A percentile compares a stretch with the other conserved stretches of the same genome.
These are phyloP conservation scores for Idaea dimidiata DNA, from an alignment of 2,888 invertebrate genomes.

Conservation along the genomic window DNA sequence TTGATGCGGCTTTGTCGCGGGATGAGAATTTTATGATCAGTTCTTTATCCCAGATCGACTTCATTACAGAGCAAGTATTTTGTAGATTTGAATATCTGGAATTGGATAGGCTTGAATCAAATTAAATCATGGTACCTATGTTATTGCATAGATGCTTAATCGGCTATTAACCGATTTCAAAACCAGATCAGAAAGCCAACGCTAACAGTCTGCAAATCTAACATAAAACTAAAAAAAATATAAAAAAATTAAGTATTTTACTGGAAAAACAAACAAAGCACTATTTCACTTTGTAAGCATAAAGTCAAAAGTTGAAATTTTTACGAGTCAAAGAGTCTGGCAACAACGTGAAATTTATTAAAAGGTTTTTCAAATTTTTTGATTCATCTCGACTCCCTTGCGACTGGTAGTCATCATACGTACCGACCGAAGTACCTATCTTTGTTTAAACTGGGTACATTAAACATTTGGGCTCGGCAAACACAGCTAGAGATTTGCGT, in stretches of 20 bases:
- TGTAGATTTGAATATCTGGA: not conserved
- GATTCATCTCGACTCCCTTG: slow-evolving; percentile 48
- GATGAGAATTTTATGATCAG: slow-evolving; percentile 76
- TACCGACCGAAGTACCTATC: slow-evolving; percentile 29
- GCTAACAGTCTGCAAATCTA: too few species aligned
- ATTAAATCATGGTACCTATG: too few species aligned
- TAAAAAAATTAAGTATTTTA: not conserved
- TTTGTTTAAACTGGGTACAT: slow-evolving; percentile 55
- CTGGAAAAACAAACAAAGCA: slow-evolving; percentile 44
- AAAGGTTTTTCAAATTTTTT: slow-evolving; percentile 61
- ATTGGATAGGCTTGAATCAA: not conserved
- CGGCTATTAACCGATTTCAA: too few species aligned
- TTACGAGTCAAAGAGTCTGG: slow-evolving; percentile 57
- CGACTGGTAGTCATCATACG: slow-evolving; percentile 40
- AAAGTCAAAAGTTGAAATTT: slow-evolving; percentile 61
- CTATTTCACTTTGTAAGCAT: slow-evolving; percentile 60
- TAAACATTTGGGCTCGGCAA: slow-evolving; percentile 54
- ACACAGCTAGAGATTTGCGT: slow-evolving; percentile 49
- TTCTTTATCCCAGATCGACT: slow-evolving; percentile 61
- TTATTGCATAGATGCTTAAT: too few species aligned
- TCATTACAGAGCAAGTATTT: slow-evolving; percentile 6
- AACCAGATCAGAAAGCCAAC: too few species aligned
- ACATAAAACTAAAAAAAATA: too few species aligned
- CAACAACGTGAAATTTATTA: slow-evolving; percentile 52
- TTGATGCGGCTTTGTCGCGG: slow-evolving; percentile 68